A percentile compares a stretch with the other conserved stretches of the same genome.
These are phyloP conservation scores for Epizoanthus rinbou DNA, from an alignment of 92 coral and sea anemone species.

Conservation along the genomic window DNA sequence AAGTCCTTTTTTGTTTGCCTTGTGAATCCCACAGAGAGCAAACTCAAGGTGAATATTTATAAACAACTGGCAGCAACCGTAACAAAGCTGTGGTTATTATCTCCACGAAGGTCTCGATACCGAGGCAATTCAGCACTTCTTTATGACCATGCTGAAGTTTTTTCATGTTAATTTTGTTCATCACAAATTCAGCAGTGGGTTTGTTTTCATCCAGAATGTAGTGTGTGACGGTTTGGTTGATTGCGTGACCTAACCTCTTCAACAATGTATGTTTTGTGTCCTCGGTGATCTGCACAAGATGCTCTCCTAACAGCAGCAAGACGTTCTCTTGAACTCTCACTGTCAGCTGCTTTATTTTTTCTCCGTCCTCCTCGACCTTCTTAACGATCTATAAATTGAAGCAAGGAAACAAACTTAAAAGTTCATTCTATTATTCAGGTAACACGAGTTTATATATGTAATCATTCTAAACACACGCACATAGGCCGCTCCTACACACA, in stretches of 20 bases:
- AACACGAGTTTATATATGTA: too few species aligned
- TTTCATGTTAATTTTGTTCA: background rate
- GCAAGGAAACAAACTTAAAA: background rate
- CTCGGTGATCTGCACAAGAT: background rate
- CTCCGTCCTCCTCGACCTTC: background rate
- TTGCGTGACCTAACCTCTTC: background rate
- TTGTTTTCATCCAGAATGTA: background rate
- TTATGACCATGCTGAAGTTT: background rate
- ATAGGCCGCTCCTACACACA: too few species aligned
- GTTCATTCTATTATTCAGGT: too few species aligned
- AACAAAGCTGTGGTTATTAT: background rate
- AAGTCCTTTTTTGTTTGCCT: too few species aligned
- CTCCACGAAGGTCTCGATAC: background rate
- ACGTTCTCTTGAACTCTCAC: background rate
- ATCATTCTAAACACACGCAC: too few species aligned
- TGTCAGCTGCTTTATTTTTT: background rate
- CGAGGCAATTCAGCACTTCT: background rate
- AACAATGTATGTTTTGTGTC: background rate
- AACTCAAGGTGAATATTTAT: too few species aligned
- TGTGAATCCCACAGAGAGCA: too few species aligned
- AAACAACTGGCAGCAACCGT: too few species aligned
- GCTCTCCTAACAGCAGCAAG: background rate
- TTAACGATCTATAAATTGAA: background rate
- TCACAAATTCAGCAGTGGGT: background rate
- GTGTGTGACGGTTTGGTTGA: conserved; percentile 12